A percentile compares a stretch with the other conserved stretches of the same genome.
Conservation (phyloP, 2,888 invertebrate species). For the Megaustenia siamemsis region DNA sequence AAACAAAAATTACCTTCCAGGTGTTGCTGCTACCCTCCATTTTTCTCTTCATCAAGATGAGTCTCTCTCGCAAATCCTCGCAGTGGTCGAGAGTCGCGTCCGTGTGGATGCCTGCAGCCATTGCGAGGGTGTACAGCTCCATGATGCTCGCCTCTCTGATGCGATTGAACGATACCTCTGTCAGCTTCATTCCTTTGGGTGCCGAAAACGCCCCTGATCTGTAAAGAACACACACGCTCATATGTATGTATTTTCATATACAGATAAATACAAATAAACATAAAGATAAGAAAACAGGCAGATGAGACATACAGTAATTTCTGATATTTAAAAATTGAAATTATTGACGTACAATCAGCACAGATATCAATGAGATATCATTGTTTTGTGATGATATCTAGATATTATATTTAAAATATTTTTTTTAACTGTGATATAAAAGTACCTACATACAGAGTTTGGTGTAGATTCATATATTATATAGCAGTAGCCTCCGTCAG, state of each 20-base stretch:
- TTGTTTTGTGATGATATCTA: too few relatives aligned
- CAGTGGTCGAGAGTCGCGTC: not conserved
- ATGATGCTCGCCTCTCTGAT: not conserved
- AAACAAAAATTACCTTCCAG: not conserved
- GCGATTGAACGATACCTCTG: not conserved
- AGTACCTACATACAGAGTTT: too few relatives aligned
- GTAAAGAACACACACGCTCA: not conserved
- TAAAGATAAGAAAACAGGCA: not conserved
- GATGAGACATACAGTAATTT: too few relatives aligned
- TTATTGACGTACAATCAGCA: too few relatives aligned
- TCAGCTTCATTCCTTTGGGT: conserved; percentile 3
- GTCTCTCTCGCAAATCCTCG: conserved; percentile 36
- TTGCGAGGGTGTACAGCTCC: conserved; percentile 7
- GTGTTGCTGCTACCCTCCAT: conserved; percentile 22
- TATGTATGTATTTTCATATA: not conserved
- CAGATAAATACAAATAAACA: not conserved
- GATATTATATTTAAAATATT: too few relatives aligned
- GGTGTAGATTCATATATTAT: too few relatives aligned
- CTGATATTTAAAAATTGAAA: too few relatives aligned
- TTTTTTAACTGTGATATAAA: too few relatives aligned
- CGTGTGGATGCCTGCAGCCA: not conserved
- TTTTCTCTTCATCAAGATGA: conserved; percentile 47
- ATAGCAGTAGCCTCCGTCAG: too few relatives aligned
- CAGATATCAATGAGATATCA: too few relatives aligned
- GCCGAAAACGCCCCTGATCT: not conserved